Conservation (phyloP, 35 echinoderm and acorn worm genomes). For the Apostichopus parvimensis region DNA sequence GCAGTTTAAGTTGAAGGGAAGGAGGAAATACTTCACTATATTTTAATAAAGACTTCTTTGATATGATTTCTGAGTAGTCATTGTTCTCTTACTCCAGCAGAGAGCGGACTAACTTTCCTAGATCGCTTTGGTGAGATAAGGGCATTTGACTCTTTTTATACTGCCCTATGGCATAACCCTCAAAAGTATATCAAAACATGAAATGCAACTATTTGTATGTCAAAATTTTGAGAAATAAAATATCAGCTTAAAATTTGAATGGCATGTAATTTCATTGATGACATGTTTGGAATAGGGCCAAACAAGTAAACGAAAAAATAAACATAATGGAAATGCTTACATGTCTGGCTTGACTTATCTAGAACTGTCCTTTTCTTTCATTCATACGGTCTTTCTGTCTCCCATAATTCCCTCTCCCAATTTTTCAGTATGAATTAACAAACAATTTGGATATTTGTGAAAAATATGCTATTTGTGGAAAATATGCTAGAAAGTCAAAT, state of each 20-base stretch:
- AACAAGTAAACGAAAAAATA: no score
- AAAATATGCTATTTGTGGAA: no score
- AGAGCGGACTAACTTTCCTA: not conserved
- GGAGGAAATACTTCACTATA: conserved; percentile 13
- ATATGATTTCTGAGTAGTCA: not conserved
- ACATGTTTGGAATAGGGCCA: not conserved
- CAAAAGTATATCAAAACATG: not conserved
- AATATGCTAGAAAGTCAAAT: no score
- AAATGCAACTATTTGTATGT: not conserved
- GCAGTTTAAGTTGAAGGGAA: not conserved
- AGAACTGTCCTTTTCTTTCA: no score
- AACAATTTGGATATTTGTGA: no score
- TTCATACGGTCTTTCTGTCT: no score
- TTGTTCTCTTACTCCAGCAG: not conserved
- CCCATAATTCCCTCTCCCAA: no score
- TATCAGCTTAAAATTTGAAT: not conserved
- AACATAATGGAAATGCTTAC: no score
- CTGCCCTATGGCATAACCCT: not conserved
- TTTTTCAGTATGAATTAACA: no score
- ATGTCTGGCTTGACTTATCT: no score
- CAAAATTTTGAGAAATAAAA: not conserved
- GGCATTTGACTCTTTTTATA: not conserved
- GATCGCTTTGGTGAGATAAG: not conserved
- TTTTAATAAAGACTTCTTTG: not conserved
- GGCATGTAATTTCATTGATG: not conserved